Conservation (phyloP, 2,888 invertebrate genomes). For the Mimas tiliae region DNA sequence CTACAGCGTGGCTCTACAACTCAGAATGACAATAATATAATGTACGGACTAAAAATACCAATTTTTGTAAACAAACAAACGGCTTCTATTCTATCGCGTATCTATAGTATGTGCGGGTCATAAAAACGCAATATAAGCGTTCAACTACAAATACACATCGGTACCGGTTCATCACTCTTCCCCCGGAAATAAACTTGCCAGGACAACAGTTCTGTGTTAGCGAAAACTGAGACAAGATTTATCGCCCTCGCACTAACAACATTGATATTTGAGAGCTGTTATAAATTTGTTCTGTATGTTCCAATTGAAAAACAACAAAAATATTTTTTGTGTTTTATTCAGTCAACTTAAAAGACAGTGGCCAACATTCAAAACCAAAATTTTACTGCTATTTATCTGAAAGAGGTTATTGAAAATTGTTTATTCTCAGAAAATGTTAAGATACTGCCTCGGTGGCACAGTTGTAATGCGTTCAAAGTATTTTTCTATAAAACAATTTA, state of each 20-base stretch:
- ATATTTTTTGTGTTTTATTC: neutral
- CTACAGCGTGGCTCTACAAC: too few species aligned
- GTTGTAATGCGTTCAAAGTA: too few species aligned
- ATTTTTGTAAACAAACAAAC: too few species aligned
- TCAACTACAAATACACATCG: constrained; percentile 50
- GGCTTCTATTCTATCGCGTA: too few species aligned
- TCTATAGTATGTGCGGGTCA: neutral
- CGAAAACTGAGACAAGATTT: constrained; percentile 55
- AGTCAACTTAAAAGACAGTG: neutral
- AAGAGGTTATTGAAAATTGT: too few species aligned
- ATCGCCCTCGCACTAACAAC: constrained; percentile 45
- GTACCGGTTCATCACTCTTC: constrained; percentile 48
- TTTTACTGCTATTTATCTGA: too few species aligned
- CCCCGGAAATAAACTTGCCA: constrained; percentile 55
- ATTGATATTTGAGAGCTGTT: constrained; percentile 47
- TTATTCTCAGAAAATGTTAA: too few species aligned
- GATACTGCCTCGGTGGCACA: too few species aligned
- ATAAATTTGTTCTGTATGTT: constrained; percentile 28
- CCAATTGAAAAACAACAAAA: constrained; percentile 5
- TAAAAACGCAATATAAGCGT: constrained; percentile 37
- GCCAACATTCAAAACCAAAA: too few species aligned
- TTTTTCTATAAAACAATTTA: constrained; percentile 3
- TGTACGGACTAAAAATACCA: too few species aligned
- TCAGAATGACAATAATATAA: too few species aligned
- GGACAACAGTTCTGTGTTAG: constrained; percentile 52